Evolutionary conservation across 2,797 vertebrate species (phyloP).

Genomic region (Onychomys leucogaster): DNA sequence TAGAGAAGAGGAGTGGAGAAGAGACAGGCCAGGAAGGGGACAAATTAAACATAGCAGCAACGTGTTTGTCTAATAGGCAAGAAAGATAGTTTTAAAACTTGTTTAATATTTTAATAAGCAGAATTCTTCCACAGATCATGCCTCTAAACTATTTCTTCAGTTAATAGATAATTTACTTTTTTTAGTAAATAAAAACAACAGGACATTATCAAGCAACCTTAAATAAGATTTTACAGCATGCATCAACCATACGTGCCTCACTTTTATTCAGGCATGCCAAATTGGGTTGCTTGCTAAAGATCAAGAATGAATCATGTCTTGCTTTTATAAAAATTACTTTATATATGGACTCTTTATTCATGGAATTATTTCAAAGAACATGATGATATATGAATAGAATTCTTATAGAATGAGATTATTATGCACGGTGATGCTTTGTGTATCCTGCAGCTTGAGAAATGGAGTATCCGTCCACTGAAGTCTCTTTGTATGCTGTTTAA

Average conservation of each 20-base stretch:
- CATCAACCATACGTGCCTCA: conserved; percentile 63
- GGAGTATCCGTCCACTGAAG: conserved; percentile 51
- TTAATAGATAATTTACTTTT: conserved; percentile 53
- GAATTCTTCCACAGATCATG: neutral
- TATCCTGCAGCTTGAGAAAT: conserved; percentile 76
- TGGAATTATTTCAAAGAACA: conserved; percentile 78
- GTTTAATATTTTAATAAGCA: neutral
- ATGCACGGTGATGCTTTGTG: neutral
- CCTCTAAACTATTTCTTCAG: conserved; percentile 30
- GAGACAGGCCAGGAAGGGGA: neutral
- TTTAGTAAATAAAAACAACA: neutral
- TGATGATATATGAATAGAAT: conserved; percentile 66
- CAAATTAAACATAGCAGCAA: neutral
- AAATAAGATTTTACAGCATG: conserved; percentile 35
- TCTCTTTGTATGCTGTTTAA: conserved; percentile 67
- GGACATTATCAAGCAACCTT: conserved; percentile 48
- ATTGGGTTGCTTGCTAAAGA: conserved; percentile 69
- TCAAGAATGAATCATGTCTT: conserved; percentile 68
- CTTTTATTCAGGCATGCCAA: conserved; percentile 71
- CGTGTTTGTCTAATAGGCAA: neutral
- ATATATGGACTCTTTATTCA: conserved; percentile 71
- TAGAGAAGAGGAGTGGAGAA: neutral
- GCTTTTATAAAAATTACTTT: conserved; percentile 78
- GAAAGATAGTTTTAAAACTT: conserved; percentile 42
- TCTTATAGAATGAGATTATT: conserved; percentile 74